Evolutionary conservation across 2,888 invertebrate species (phyloP), one percentile per base, ranked within the genome.

Genomic region (Cordylochernes scorpioides): DNA sequence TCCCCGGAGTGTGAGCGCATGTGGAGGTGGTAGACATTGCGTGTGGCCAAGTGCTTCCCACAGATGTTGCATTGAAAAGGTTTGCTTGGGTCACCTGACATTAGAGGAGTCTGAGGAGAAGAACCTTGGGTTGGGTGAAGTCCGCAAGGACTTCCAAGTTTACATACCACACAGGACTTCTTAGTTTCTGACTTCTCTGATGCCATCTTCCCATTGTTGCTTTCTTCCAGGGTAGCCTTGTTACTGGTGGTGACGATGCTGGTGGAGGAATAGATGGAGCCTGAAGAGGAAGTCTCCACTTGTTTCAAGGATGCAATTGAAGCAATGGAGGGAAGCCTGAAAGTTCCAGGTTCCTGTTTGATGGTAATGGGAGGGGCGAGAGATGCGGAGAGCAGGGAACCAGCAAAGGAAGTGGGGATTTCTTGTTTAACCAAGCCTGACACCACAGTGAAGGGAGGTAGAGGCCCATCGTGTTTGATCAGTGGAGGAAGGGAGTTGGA

Each of bases 1-100:
- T 68, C 62, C 1, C 71, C 71, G 0, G 67, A 63, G 47, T 74
- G 74, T 1, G 67, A 63, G 6, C 65, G 59, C 45, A 65, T 63
- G 47, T 75, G 75, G 18, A 42, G 31, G 27, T 42, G 42, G 30
- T 40, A 42, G 19, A 42, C 42, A 24, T 42, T 42, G 22, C 39
- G 40, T 7, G 42, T 40, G 9, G 42, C 42, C 28, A 42, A 32
- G 24, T 42, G 38, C 19, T 42, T 42, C 17, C 39, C 38, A 29
- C 42, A 42, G 13, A 42, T 15, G n/a, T 33, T 32, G 24, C 42
- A 42, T 24, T 34, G 36, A 25, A 38, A 40, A 21, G 41, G 42
- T 29, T 42, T 42, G 7, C 39, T 38, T 14, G 41, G 41, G 29
- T 42, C 40, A 12, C 39, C 40, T 6, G 40, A 42, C 13, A 39